A percentile compares a stretch with the other conserved stretches of the same genome.
Conservation (phyloP, 2,113 vertebrate species). For the Carollia perspicillata region DNA sequence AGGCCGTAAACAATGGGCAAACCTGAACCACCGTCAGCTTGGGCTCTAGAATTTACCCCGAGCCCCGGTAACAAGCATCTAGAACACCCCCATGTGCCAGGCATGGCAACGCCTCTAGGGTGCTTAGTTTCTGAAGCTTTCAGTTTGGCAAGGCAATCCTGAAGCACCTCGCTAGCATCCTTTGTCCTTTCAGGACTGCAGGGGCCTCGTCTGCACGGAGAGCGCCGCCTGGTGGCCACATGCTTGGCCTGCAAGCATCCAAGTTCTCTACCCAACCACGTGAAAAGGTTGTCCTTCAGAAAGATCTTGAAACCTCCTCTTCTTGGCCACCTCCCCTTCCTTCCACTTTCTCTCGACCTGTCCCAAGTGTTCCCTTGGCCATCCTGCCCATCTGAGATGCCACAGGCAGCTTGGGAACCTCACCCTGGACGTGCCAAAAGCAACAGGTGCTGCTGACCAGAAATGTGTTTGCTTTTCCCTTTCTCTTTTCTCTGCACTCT, state of each 20-base stretch:
- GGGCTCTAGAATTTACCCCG: not conserved
- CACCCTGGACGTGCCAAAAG: not conserved
- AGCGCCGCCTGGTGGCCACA: slow-evolving; percentile 23
- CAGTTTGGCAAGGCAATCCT: not conserved
- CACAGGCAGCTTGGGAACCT: not conserved
- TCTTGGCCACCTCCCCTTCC: not conserved
- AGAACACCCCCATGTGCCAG: not conserved
- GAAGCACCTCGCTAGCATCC: not conserved
- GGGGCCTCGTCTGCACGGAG: rapidly evolving
- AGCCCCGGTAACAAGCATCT: not conserved
- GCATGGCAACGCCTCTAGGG: rapidly evolving
- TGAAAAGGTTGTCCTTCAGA: not conserved
- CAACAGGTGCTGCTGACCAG: not conserved
- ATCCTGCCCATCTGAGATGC: not conserved
- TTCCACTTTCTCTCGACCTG: not conserved
- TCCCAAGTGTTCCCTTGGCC: not conserved
- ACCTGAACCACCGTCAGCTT: not conserved
- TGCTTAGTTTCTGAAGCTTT: not conserved
- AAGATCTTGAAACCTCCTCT: not conserved
- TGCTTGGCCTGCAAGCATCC: not conserved
- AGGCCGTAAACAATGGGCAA: not conserved
- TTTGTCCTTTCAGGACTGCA: too few species aligned
- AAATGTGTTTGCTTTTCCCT: not conserved
- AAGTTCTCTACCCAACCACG: rapidly evolving
- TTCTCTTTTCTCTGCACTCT: not conserved